phyloP scores from a whole-genome alignment of 2,113 vertebrate genomes.

The Oxyura jamaicensis region DNA sequence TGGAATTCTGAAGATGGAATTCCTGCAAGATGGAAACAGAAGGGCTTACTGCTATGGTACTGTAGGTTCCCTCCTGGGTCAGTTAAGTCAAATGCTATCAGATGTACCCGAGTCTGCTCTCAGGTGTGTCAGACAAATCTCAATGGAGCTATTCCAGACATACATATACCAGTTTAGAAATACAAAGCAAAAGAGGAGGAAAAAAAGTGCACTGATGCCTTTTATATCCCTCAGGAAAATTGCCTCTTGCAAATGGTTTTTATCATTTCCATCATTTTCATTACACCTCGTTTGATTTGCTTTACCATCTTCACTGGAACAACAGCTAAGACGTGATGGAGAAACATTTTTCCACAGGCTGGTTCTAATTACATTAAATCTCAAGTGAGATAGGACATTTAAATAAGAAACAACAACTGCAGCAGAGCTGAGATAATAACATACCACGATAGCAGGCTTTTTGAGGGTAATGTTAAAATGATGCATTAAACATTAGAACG shows the following conservation, averaged over 20 bases:
- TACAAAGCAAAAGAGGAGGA: neutral
- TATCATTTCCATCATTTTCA: slow-evolving; percentile 36
- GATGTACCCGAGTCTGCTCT: neutral
- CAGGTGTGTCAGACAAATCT: neutral
- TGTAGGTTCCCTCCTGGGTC: neutral
- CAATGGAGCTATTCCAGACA: neutral
- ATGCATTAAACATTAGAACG: neutral
- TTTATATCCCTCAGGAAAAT: slow-evolving; percentile 40
- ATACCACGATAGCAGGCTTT: neutral
- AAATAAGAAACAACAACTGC: slow-evolving; percentile 67
- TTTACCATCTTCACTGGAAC: slow-evolving; percentile 61
- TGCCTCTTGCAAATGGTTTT: slow-evolving; percentile 33
- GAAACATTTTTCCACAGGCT: slow-evolving; percentile 56
- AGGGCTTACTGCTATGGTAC: neutral
- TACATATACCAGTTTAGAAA: neutral
- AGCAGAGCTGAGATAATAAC: slow-evolving; percentile 42
- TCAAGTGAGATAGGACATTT: slow-evolving; percentile 54
- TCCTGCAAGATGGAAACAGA: neutral
- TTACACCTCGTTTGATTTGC: slow-evolving; percentile 61
- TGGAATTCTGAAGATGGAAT: too few relatives aligned
- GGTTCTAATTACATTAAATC: slow-evolving; percentile 65
- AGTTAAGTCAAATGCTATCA: neutral
- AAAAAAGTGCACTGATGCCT: neutral
- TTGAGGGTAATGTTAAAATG: slow-evolving; percentile 17
- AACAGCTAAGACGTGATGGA: slow-evolving; percentile 53